A percentile compares a stretch with the other conserved stretches of the same genome.
Evolutionary conservation across 2,888 invertebrate species (phyloP).

Genomic region (Nemotelus nigrinus): DNA sequence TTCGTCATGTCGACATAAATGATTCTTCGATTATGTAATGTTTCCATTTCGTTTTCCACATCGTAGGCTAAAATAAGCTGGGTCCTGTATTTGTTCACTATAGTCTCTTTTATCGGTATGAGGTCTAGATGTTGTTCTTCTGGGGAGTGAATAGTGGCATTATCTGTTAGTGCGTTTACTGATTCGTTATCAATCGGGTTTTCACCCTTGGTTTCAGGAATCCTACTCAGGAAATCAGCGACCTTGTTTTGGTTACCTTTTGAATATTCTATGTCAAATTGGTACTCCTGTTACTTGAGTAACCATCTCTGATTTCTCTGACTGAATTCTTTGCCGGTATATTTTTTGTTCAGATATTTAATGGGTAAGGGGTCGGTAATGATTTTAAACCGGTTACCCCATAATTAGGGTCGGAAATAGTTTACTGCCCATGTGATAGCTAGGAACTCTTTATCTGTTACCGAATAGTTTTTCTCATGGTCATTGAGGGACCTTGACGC

Average conservation of each 20-base stretch:
- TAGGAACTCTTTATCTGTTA: conserved; percentile 21
- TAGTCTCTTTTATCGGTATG: conserved; percentile 38
- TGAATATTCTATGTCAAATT: too few species aligned
- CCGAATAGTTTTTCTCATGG: conserved; percentile 24
- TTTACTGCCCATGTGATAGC: conserved; percentile 20
- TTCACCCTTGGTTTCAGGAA: too few species aligned
- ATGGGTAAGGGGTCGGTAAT: conserved; percentile 5
- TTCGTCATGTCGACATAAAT: conserved; percentile 34
- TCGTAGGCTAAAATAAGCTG: conserved; percentile 46
- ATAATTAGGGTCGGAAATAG: conserved; percentile 27
- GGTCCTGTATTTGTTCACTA: conserved; percentile 46
- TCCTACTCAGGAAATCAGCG: too few species aligned
- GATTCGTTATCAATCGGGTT: conserved; percentile 10
- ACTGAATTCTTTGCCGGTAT: conserved; percentile 19
- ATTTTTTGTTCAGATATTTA: conserved; percentile 13
- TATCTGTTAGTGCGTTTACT: neutral
- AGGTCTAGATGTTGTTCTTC: conserved; percentile 47
- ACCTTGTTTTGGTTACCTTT: too few species aligned
- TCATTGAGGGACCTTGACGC: conserved; percentile 7
- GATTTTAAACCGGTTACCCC: conserved; percentile 25
- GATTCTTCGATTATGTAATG: conserved; percentile 36
- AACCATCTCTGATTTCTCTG: conserved; percentile 9
- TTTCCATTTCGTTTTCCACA: conserved; percentile 26
- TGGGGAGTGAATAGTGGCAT: conserved; percentile 44
- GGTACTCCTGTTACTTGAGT: neutral